Evolutionary conservation across 2,797 vertebrate species (phyloP).

Genomic region (Mus minutoides): DNA sequence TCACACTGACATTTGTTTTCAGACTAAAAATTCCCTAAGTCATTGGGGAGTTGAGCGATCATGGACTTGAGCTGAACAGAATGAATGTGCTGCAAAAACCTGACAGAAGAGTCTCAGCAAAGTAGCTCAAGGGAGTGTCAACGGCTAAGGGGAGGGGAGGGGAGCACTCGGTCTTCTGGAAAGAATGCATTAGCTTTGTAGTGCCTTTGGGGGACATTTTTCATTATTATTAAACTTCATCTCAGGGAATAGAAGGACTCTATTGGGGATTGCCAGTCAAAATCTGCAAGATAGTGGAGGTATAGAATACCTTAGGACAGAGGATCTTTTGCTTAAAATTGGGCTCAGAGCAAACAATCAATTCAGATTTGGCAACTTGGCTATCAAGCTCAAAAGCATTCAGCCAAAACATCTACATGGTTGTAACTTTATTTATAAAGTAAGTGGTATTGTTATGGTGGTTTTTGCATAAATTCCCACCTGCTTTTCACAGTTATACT

Average conservation of each 20-base stretch:
- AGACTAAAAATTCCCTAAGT: slow-evolving; percentile 52
- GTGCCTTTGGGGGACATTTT: background rate
- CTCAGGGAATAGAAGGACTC: slow-evolving; percentile 17
- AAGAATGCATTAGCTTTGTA: background rate
- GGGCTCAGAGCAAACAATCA: background rate
- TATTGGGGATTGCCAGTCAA: slow-evolving; percentile 27
- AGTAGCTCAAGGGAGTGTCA: slow-evolving; percentile 50
- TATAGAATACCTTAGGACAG: background rate
- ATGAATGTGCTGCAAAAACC: slow-evolving; percentile 17
- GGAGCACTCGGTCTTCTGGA: background rate
- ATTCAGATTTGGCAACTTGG: background rate
- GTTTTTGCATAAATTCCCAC: background rate
- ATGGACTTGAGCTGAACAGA: slow-evolving; percentile 42
- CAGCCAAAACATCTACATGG: slow-evolving; percentile 6
- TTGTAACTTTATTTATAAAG: slow-evolving; percentile 52
- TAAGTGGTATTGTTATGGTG: background rate
- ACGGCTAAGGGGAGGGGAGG: background rate
- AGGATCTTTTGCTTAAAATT: slow-evolving; percentile 5
- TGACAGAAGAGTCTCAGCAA: slow-evolving; percentile 45
- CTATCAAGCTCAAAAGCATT: background rate
- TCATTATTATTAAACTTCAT: slow-evolving; percentile 66
- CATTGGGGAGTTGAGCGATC: slow-evolving; percentile 49
- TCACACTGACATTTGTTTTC: slow-evolving; percentile 62
- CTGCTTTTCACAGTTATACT: background rate
- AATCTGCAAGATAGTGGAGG: slow-evolving; percentile 47